Evolutionary conservation across 1,140 invertebrate species (phyloP), one percentile per base, ranked within the genome.

Genomic region (Atta texana): DNA sequence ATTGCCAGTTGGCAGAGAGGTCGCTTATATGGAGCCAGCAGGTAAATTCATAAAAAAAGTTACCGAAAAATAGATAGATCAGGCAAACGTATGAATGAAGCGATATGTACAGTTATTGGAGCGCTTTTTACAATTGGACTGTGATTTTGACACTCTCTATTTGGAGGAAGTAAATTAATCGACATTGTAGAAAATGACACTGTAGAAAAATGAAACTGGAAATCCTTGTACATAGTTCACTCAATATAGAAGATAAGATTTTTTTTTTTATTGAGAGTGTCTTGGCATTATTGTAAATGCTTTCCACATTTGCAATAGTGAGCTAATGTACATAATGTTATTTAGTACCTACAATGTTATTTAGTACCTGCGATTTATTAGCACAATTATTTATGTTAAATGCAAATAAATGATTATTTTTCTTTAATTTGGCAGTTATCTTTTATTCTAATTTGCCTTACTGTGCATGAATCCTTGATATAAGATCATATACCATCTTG

Each of bases 21-120:
- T 93, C 93, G 51, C 82, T 94, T 61, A 90, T 94, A 72, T 94
- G 93, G 93, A 94, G 92, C 89, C 93, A 94, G 84, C 93, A 94
- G 93, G 93, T 94, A 94, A 94, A 90, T 84, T 90, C 91, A 88
- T 94, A 92, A 92, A 92, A 63, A 64, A 91, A 84, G 55, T 75
- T 84, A 84, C 69, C 16, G 55, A 69, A 31, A 61, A 34, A 74
- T 74, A 74, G 53, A 61, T 44, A 82, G 21, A 57, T 69, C 18
- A 44, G 31, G 24, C 49, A 28, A 55, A 55, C 28, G 16, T 78
- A 68, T 12, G 75, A 69, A 51, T 34, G 69, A 61, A 31, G 28
- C 68, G 55, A 74, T 69, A n/a, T 61, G 39, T 75, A 84, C 28
- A 49, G 14, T 34, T 18, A n/a, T 49, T 49, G 55, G 55, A 61